Evolutionary conservation across 37 sponge, comb jelly and placozoan genomes (phyloP).

Genomic region (Aplysina aerophoba): DNA sequence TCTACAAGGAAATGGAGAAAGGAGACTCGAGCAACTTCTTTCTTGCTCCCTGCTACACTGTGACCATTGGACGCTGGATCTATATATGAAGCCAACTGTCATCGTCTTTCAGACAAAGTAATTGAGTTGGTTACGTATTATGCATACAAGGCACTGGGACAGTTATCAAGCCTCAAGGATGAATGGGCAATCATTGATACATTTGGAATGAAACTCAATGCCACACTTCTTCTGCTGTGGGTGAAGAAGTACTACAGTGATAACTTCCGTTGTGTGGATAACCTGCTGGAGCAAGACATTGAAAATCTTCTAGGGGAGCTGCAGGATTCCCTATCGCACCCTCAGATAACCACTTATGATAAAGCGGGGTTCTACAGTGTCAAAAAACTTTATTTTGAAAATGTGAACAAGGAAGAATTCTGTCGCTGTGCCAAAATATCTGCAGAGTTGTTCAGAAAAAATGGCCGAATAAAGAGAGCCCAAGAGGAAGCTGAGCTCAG

Average conservation of each 20-base stretch:
- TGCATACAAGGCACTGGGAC: background rate
- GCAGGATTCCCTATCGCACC: background rate
- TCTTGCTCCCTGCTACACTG: background rate
- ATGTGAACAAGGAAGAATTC: background rate
- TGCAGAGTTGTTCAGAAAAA: background rate
- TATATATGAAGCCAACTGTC: background rate
- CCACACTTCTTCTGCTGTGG: background rate
- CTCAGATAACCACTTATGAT: background rate
- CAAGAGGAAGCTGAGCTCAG: background rate
- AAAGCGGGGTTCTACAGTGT: slow-evolving; percentile 2
- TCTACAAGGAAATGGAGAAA: background rate
- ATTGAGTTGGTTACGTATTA: background rate
- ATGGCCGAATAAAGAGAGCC: slow-evolving; percentile 1
- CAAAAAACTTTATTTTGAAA: background rate
- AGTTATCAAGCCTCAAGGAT: background rate
- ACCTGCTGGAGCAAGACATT: background rate
- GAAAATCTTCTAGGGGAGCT: background rate
- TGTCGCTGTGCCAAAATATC: background rate
- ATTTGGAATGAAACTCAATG: background rate
- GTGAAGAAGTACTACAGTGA: background rate
- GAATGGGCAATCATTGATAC: background rate
- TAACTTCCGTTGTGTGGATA: background rate
- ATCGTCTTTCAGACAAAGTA: background rate
- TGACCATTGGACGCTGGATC: background rate
- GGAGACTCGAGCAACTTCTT: background rate